Conservation (phyloP, 2,113 vertebrate genomes). For the Odocoileus hemionus region DNA sequence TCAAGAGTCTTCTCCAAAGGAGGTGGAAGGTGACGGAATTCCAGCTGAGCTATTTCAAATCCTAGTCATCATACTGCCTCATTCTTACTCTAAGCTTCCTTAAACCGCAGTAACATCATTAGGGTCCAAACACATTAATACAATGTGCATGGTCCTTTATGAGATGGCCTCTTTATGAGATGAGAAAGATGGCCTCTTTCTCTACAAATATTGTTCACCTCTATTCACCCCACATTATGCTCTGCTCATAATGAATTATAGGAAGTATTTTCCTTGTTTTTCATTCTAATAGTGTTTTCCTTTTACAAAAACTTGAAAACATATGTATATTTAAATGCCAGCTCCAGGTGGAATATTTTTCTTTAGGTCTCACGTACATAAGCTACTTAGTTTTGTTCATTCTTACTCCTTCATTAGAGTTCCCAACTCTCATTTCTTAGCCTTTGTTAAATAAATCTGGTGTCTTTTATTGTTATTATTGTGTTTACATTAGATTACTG, state of each 20-base stretch:
- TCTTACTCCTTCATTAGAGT: background rate
- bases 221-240: background rate
- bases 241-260: background rate
- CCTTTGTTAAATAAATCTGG: background rate
- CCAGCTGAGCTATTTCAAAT: background rate
- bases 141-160: background rate
- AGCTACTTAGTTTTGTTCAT: background rate
- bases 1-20: background rate
- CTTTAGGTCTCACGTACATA: background rate
- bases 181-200: background rate
- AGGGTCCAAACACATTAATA: background rate
- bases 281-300: background rate
- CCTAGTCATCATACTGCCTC: background rate
- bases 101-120: background rate
- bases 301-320: background rate
- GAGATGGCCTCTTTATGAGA: background rate
- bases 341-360: background rate
- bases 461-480: background rate
- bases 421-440: background rate
- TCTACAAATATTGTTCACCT: background rate
- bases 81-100: background rate
- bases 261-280: background rate
- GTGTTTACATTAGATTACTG: background rate
- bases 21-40: background rate
- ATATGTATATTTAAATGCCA: background rate